phyloP scores from a whole-genome alignment of 35 echinoderm and acorn worm species.

The Amphiura filiformis region DNA sequence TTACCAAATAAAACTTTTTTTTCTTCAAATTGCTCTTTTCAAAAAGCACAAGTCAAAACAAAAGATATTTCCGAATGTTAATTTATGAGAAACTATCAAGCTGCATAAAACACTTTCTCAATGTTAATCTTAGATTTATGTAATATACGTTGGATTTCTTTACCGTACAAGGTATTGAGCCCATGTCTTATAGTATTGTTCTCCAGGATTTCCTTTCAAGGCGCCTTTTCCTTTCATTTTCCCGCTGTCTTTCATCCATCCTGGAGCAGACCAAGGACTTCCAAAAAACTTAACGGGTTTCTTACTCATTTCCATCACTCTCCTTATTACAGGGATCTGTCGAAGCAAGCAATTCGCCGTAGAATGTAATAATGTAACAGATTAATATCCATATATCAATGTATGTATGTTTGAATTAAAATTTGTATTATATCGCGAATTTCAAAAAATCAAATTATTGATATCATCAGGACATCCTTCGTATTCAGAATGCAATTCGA shows the following conservation, averaged over 20 bases:
- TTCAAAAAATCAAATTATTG: neutral
- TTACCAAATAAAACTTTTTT: too few relatives aligned
- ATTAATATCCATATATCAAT: neutral
- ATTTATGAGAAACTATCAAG: too few relatives aligned
- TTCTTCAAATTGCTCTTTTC: too few relatives aligned
- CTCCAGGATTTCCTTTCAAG: conserved; percentile 67
- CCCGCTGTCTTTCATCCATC: conserved; percentile 93
- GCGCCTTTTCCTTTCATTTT: conserved; percentile 52
- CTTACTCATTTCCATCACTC: conserved; percentile 60
- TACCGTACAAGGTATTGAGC: conserved; percentile 83
- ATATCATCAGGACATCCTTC: too few relatives aligned
- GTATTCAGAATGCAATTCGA: too few relatives aligned
- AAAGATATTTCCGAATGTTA: too few relatives aligned
- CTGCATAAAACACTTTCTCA: too few relatives aligned
- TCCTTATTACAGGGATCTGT: conserved; percentile 78
- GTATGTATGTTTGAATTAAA: neutral
- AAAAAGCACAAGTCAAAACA: too few relatives aligned
- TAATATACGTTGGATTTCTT: too few relatives aligned
- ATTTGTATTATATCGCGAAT: neutral
- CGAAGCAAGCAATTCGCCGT: neutral
- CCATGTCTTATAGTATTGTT: conserved; percentile 90
- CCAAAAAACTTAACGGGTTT: conserved; percentile 59
- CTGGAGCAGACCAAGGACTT: conserved; percentile 86
- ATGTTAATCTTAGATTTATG: too few relatives aligned
- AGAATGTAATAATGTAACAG: neutral